These are phyloP conservation scores for Pagetopsis macropterus DNA, from an alignment of 2,797 vertebrate genomes.

Conservation along the genomic window DNA sequence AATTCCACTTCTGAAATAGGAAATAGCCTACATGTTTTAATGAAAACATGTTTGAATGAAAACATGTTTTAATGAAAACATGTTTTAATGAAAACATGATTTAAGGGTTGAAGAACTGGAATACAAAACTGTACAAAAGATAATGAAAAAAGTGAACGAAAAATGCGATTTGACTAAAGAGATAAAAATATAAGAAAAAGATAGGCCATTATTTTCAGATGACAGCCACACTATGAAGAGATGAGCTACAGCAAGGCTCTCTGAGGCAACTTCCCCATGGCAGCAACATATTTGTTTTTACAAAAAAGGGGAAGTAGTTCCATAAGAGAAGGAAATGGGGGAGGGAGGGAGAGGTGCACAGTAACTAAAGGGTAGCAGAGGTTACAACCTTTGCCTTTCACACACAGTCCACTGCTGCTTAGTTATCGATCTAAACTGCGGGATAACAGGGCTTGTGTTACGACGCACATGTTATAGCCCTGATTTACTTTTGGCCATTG, in stretches of 20 bases:
- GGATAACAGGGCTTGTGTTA: no score
- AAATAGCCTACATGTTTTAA: no score
- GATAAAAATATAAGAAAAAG: no score
- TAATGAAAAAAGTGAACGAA: no score
- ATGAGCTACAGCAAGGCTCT: not conserved
- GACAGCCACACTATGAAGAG: not conserved
- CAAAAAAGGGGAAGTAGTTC: conserved; percentile 45
- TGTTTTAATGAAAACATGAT: no score
- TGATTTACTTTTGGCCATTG: no score
- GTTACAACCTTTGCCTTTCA: not conserved
- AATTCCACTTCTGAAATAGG: no score
- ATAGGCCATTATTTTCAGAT: not conserved
- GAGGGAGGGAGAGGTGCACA: conserved; percentile 2
- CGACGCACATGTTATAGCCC: not conserved
- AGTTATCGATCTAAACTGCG: not conserved
- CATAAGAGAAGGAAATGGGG: conserved; percentile 40
- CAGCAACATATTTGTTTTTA: conserved; percentile 12
- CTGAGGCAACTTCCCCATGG: conserved; percentile 30
- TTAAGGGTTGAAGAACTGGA: no score
- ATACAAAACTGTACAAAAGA: no score
- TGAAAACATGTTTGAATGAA: no score
- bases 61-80: no score
- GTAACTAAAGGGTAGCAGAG: not conserved
- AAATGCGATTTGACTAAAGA: no score
- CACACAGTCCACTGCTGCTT: not conserved